Conservation (phyloP, 2,113 vertebrate genomes). For the Hippocampus comes region DNA sequence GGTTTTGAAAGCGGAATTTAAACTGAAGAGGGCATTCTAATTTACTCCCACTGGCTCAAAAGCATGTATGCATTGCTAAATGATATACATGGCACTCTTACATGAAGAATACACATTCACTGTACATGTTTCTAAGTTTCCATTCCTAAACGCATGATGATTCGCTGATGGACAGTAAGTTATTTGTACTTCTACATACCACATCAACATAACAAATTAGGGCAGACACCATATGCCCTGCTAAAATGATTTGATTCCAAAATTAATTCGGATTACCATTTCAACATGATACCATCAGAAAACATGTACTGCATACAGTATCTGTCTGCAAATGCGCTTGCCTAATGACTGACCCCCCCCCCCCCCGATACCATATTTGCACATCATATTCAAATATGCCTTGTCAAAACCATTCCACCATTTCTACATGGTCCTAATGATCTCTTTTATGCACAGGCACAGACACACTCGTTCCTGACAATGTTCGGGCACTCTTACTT, state of each 20-base stretch:
- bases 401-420: no score
- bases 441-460: no score
- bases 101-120: not conserved
- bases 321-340: not conserved
- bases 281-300: not conserved
- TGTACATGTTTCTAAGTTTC: conserved; percentile 17
- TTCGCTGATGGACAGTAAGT: conserved; percentile 2
- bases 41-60: conserved; percentile 44
- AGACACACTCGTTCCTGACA: no score
- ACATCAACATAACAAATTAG: not conserved
- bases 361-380: no score
- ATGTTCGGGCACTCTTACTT: no score
- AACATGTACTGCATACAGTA: not conserved
- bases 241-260: not conserved
- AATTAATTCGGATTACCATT: not conserved
- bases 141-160: not conserved
- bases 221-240: not conserved
- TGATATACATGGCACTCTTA: conserved; percentile 50
- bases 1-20: conserved; percentile 36
- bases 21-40: conserved; percentile 42
- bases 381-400: no score
- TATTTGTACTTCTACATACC: not conserved
- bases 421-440: no score
- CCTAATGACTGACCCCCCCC: no score
- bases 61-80: conserved; percentile 48